Base-by-base conservation (phyloP, 1,140 invertebrate genomes). In the Papilio aristodemus region DNA sequence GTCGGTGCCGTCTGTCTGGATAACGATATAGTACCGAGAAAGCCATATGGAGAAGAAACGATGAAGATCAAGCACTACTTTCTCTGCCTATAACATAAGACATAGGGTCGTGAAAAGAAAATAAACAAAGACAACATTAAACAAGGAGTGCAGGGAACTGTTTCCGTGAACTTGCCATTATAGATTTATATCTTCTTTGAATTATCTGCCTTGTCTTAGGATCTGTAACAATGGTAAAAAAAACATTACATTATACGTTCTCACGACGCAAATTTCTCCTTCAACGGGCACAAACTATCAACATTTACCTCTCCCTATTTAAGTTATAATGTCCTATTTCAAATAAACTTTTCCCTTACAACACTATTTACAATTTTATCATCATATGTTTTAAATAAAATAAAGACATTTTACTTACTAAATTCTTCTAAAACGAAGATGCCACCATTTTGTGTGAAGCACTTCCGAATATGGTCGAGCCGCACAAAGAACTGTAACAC, bases 351-450 rank as follows among this genome's bases (percentile, higher is more conserved):
- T 32, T 32, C 27, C 27, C 27, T 32, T 32, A 6, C 27, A 32
- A 32, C 27, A 6, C 27, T 32, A 32, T 32, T 32, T 32, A n/a
- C 6, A 32, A 32, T 32, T 32, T n/a, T n/a, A n/a, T n/a, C n/a
- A n/a, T n/a, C n/a, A n/a, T n/a, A n/a, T n/a, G n/a, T n/a, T n/a
- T n/a, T n/a, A n/a, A n/a, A 50, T 58, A 59, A 68, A 46, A 54
- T 37, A 58, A 32, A 32, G 27, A 32, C 2, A 17, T 19, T 60
- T 60, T 58, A 96, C 97, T 97, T 94, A 99, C 97, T 98, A 92
- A 95, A 99, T 95, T 99, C 98, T 94, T 99, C 99, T 90, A 99
- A 94, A 87, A 99, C 96, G 94, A 99, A 99, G 90, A 99, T 97
- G 89, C 97, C 98, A 90, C 98, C 98, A 93, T 98, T 99, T 92